Evolutionary conservation across 1,140 invertebrate species (phyloP).

Genomic region (Brachionus plicatilis): DNA sequence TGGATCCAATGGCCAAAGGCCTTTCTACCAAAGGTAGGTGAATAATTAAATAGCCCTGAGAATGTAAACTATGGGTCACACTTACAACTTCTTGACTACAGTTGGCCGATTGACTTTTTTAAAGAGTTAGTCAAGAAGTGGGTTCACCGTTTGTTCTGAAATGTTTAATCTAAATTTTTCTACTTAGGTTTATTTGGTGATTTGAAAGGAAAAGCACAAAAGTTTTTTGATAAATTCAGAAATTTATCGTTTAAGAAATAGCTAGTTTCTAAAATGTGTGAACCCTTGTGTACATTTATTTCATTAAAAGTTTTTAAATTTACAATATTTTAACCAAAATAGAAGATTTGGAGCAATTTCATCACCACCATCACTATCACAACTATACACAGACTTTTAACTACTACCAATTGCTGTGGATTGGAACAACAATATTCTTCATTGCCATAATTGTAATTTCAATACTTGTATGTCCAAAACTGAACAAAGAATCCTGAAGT

Average conservation of each 20-base stretch:
- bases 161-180: neutral
- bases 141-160: neutral
- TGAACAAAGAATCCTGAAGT: neutral
- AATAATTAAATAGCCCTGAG: neutral
- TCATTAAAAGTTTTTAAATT: neutral
- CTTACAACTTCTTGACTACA: neutral
- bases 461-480: neutral
- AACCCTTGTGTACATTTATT: neutral
- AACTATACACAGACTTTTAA: constrained; percentile 10
- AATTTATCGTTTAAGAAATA: neutral
- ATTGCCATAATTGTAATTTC: neutral
- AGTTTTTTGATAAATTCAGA: constrained; percentile 28
- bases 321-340: neutral
- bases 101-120: neutral
- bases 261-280: neutral
- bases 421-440: constrained; percentile 13
- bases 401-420: constrained; percentile 18
- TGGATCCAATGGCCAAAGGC: neutral
- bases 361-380: constrained; percentile 28
- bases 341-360: constrained; percentile 14
- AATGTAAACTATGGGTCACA: constrained; percentile 16
- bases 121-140: neutral
- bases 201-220: constrained; percentile 26
- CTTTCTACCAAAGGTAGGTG: constrained; percentile 3
- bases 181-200: constrained; percentile 9